A percentile compares a stretch with the other conserved stretches of the same genome.
phyloP scores from a whole-genome alignment of 35 echinoderm and acorn worm species.

The Ophiothrix spiculata region DNA sequence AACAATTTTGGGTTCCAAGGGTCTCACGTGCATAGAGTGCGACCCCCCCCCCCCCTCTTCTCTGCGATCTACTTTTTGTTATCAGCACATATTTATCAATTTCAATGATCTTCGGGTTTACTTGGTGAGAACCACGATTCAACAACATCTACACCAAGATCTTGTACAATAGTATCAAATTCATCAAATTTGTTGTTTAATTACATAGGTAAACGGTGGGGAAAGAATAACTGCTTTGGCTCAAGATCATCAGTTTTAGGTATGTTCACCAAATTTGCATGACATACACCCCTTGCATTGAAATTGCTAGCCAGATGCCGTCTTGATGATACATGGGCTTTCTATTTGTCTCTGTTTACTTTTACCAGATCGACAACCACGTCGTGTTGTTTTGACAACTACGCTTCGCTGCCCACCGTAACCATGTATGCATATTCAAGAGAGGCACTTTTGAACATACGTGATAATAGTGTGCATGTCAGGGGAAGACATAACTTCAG shows the following conservation, averaged over 20 bases:
- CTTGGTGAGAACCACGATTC: background rate
- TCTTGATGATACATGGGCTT: background rate
- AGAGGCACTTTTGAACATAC: background rate
- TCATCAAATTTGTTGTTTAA: slow-evolving; percentile 53
- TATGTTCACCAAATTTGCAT: background rate
- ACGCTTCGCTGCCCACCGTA: background rate
- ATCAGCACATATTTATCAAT: background rate
- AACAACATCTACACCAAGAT: background rate
- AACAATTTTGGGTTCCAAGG: background rate
- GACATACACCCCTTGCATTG: background rate
- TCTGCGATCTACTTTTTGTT: background rate
- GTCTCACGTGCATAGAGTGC: background rate
- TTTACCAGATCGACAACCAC: slow-evolving; percentile 7
- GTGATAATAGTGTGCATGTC: background rate
- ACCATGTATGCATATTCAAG: background rate
- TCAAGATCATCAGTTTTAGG: background rate
- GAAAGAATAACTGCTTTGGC: background rate
- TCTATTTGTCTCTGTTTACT: slow-evolving; percentile 17
- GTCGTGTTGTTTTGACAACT: background rate
- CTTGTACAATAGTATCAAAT: slow-evolving; percentile 19
- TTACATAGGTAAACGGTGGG: slow-evolving; percentile 19
- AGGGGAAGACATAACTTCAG: too few species aligned
- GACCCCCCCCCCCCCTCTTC: background rate
- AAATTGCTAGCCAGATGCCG: too few species aligned
- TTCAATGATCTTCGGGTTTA: background rate